A percentile compares a stretch with the other conserved stretches of the same genome.
Evolutionary conservation across 2,797 vertebrate species (phyloP).

Genomic region (Tachyglossus aculeatus): DNA sequence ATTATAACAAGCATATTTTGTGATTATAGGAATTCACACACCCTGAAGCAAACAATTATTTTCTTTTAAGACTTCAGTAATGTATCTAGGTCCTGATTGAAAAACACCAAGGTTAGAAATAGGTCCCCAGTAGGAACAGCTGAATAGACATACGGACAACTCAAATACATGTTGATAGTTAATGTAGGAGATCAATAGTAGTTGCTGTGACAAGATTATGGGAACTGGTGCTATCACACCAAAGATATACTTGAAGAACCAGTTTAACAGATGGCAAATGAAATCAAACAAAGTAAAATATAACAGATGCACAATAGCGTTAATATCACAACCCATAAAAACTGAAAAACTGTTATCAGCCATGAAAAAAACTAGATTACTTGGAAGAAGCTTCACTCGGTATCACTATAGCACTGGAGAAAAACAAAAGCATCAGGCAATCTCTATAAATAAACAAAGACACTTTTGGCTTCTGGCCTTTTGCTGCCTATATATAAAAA

Average conservation of each 20-base stretch:
- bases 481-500: too few species aligned
- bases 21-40: not conserved
- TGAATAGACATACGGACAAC: constrained; percentile 26
- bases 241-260: not conserved
- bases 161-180: constrained; percentile 29
- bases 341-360: too few species aligned
- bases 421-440: too few species aligned
- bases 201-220: constrained; percentile 54
- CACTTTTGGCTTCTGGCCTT: too few species aligned
- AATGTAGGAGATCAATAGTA: constrained; percentile 22
- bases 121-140: constrained; percentile 3
- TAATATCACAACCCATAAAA: constrained; percentile 14
- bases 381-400: too few species aligned
- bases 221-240: not conserved
- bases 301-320: not conserved
- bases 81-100: not conserved
- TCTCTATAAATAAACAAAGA: too few species aligned
- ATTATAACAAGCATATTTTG: not conserved
- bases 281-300: not conserved
- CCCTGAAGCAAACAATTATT: too few species aligned
- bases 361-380: too few species aligned
- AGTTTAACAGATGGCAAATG: constrained; percentile 34
- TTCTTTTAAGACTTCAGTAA: constrained; percentile 21
- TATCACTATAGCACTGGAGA: too few species aligned
- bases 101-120: not conserved